Evolutionary conservation across 2,888 invertebrate species (phyloP), one percentile per base, ranked within the genome.

Genomic region (Stratiomys singularior): DNA sequence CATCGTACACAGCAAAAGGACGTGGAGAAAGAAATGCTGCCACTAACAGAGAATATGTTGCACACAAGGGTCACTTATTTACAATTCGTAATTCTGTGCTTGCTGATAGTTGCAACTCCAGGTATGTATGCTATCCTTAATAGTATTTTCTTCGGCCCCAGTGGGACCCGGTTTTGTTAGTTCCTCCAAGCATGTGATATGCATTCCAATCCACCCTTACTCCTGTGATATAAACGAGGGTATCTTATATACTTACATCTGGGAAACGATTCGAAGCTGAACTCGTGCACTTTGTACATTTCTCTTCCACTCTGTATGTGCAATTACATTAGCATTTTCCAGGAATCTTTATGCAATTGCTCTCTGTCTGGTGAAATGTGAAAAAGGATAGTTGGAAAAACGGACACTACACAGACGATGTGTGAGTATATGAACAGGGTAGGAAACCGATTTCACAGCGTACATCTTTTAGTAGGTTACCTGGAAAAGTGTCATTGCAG

Each of bases 81-180:
- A 80, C 81, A 80, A 78, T 79, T 78, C 76, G 79, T 79, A 78
- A 79, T 80, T 76, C 77, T 80, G 72, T 80, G 80, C 76, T 77
- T 81, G 79, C 80, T 81, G 81, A 79, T 81, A 78, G 80, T 77
- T 79, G 79, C 80, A 78, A 79, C 74, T 71, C 78, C 79, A 79
- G 79, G 79, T 79, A 79, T 23, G 79, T 74, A 74, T 37, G 30
- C 44, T 74, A 60, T 74, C 60, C 74, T 74, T 58, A 60, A 58
- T 74, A 58, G 11, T 37, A 72, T 72, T 58, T 58, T 58, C 60
- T 58, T 21, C 13, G 74, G 25, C 23, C 60, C 60, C 25, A 13
- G 2, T 7, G 52, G 52, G 9, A 13, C 60, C 5, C 23, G 21
- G 7, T 7, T 4, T 23, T 25, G 21, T 60, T 60, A 21, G 60